A percentile compares a stretch with the other conserved stretches of the same genome.
Evolutionary conservation across 2,888 invertebrate species (phyloP).

Genomic region (Seira musarum): DNA sequence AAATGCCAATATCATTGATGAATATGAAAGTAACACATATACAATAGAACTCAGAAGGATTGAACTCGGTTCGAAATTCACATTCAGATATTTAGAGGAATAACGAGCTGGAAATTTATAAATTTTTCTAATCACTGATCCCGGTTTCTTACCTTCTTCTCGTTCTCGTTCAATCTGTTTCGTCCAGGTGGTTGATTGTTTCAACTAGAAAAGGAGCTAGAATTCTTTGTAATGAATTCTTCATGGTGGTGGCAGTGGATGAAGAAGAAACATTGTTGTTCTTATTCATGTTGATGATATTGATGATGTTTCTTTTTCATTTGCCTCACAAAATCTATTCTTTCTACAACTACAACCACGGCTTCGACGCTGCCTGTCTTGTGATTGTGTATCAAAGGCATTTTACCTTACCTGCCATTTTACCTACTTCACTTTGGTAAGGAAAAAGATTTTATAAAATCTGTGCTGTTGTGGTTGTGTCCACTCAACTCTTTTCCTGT

Average conservation of each 20-base stretch:
- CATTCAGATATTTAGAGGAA: no score
- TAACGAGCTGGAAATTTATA: no score
- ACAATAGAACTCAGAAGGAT: no score
- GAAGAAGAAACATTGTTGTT: not conserved
- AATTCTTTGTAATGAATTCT: slow-evolving; percentile 42
- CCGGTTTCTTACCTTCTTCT: not conserved
- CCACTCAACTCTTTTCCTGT: not conserved
- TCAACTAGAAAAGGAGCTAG: slow-evolving; percentile 53
- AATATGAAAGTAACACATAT: no score
- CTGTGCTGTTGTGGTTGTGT: slow-evolving; percentile 7
- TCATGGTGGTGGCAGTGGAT: slow-evolving; percentile 17
- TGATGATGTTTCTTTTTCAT: slow-evolving; percentile 5
- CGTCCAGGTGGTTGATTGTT: slow-evolving; percentile 60
- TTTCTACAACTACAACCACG: not conserved
- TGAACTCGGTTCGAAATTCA: no score
- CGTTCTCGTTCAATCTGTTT: slow-evolving; percentile 14
- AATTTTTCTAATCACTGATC: no score
- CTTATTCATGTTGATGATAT: not conserved
- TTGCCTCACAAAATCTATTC: slow-evolving; percentile 13
- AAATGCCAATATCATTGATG: no score
- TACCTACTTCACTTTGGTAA: not conserved
- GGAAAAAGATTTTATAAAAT: not conserved
- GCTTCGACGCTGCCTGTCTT: not conserved
- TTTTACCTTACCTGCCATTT: not conserved
- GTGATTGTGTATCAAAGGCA: slow-evolving; percentile 17